Conservation (phyloP, 2,888 invertebrate genomes). For the Psococerastis gibbosa region DNA sequence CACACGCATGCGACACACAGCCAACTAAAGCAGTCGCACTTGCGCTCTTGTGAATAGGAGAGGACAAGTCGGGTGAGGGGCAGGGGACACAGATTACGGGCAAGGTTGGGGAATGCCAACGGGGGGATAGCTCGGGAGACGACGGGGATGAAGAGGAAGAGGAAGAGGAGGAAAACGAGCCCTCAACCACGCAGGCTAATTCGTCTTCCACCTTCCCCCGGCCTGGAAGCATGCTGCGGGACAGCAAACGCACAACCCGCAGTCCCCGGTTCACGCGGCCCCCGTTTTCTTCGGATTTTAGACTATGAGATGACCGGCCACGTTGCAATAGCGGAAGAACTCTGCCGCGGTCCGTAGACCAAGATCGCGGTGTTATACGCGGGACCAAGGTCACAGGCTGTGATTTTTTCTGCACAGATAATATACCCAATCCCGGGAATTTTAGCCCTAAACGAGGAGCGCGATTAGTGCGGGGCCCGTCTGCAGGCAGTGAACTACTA, state of each 20-base stretch:
- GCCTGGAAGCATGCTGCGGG: not conserved
- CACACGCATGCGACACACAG: conserved; percentile 12
- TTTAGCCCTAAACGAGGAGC: not conserved
- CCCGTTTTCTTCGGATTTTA: not conserved
- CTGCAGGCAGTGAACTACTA: too few relatives aligned
- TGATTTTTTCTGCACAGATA: not conserved
- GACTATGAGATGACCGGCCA: not conserved
- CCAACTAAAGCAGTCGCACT: conserved; percentile 14
- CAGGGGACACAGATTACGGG: not conserved
- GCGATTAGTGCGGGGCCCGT: too few relatives aligned
- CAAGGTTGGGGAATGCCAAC: not conserved
- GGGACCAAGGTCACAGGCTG: not conserved
- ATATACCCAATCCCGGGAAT: not conserved
- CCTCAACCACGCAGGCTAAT: not conserved
- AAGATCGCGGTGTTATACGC: not conserved
- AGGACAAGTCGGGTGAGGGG: not conserved
- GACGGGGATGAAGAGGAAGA: not conserved
- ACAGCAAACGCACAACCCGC: not conserved
- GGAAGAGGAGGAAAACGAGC: not conserved
- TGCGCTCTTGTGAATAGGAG: conserved; percentile 16
- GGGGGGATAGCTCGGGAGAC: not conserved
- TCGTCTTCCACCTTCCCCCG: not conserved
- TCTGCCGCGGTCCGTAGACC: not conserved
- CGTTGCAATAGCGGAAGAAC: not conserved
- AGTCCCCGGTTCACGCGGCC: not conserved